These are phyloP conservation scores for Taurulus bubalis DNA, from an alignment of 2,113 vertebrate species.

Conservation along the genomic window DNA sequence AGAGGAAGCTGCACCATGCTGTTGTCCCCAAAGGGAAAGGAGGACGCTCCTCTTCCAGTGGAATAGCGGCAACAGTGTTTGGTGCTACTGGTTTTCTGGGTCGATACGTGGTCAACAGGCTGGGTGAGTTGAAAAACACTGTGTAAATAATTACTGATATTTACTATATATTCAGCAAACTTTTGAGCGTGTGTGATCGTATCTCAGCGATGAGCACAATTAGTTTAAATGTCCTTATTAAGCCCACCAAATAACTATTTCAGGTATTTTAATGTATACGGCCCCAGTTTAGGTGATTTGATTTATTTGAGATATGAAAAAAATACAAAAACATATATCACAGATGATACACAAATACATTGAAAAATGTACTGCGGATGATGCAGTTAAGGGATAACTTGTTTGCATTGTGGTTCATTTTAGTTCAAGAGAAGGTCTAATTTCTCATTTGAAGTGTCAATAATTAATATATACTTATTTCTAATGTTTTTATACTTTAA, in stretches of 20 bases:
- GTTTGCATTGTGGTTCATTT: no score
- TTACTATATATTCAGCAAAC: background rate
- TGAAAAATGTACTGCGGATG: no score
- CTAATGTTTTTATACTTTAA: no score
- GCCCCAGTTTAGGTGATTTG: background rate
- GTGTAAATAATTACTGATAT: background rate
- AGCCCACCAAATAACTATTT: background rate
- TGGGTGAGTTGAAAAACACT: slow-evolving; percentile 84
- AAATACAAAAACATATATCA: background rate
- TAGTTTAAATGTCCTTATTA: background rate
- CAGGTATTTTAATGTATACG: background rate
- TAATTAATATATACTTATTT: no score
- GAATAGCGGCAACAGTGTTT: slow-evolving; percentile 94
- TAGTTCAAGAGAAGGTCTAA: no score
- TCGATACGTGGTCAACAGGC: slow-evolving; percentile 91
- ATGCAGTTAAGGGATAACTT: no score
- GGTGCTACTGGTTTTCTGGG: slow-evolving; percentile 96
- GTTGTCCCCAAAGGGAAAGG: slow-evolving; percentile 90
- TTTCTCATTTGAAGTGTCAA: no score
- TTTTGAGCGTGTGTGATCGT: background rate
- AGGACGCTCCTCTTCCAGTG: slow-evolving; percentile 93
- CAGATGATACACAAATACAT: background rate
- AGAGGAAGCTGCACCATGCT: slow-evolving; percentile 87
- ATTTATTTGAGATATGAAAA: background rate
- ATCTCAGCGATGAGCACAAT: background rate